These are phyloP conservation scores for Eleginops maclovinus DNA, from an alignment of 2,113 vertebrate species.

Conservation along the genomic window DNA sequence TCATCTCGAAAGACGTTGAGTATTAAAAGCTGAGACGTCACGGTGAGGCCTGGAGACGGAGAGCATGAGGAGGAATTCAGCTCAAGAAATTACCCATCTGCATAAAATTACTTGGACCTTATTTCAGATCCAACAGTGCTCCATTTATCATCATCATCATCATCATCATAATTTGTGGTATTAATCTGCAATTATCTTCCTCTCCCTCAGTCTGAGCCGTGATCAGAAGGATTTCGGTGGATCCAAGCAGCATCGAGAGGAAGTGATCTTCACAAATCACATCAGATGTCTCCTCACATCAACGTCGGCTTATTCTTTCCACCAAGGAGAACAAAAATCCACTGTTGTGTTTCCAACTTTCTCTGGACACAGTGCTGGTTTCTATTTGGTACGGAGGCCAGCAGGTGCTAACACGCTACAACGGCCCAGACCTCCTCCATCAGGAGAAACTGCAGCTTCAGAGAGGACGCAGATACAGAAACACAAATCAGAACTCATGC, in stretches of 20 bases:
- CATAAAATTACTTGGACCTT: constrained; percentile 60
- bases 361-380: background rate
- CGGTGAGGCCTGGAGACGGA: constrained; percentile 15
- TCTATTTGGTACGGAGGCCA: background rate
- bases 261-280: background rate
- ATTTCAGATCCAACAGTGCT: constrained; percentile 43
- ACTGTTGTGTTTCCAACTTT: background rate
- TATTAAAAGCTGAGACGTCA: constrained; percentile 41
- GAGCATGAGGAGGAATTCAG: constrained; percentile 35
- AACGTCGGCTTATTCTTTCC: background rate
- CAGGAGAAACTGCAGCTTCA: too few relatives aligned
- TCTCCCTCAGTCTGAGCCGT: constrained; percentile 34
- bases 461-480: too few relatives aligned
- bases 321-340: background rate
- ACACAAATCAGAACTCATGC: too few relatives aligned
- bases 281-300: constrained; percentile 6
- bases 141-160: constrained; percentile 58
- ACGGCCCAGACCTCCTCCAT: too few relatives aligned
- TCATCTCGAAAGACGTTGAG: constrained; percentile 28
- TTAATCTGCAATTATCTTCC: constrained; percentile 53
- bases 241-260: background rate
- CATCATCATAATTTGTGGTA: constrained; percentile 50
- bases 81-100: constrained; percentile 65
- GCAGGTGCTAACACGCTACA: too few relatives aligned
- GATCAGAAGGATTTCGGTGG: constrained; percentile 28